Evolutionary conservation across 2,113 vertebrate species (phyloP), one percentile per base, ranked within the genome.

Genomic region (Hydrolagus affinis): DNA sequence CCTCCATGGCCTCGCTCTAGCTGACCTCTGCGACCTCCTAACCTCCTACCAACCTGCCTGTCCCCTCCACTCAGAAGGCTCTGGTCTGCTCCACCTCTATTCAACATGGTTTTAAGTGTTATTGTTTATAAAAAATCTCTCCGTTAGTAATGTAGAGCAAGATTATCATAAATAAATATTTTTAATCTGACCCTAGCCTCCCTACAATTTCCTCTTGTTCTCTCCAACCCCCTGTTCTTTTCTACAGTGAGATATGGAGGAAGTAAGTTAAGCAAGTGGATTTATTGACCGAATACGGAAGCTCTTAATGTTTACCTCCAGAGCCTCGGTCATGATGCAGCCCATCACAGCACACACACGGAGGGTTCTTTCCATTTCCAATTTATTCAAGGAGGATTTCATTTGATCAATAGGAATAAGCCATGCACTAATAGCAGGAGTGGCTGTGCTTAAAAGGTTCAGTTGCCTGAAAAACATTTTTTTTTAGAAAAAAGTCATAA

Each of bases 321-420:
- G 90, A 11, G 97, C 98, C 89, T 99, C 98, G 0, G 97, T 98
- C 97, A 99, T 98, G 89, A 99, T 96, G 90, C 97, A 99, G 69
- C 97, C 98, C 97, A 99, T 98, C 0, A 99, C 97, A 19, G 98
- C 98, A 89, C 98, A 99, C 85, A 99, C 91, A 0, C 97, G 90
- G 68, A 99, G 89, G 0, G 96, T 99, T 72, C 93, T 93, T 89
- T 98, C 97, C 19, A 96, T 97, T 89, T 98, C 96, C 86, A 98
- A 90, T 76, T 96, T 99, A 87, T 96, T 95, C 74, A 98, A 90
- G 0, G 98, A 96, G 0, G 97, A 98, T 85, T 98, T 99, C 86
- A 99, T 94, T 87, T 99, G 98, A 90, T 99, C 98, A n/a, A 99
- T 93, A 60, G 98, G 98, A 88, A 99, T 95, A 72, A 99, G 91